Evolutionary conservation across 2,113 vertebrate genomes (phyloP).

Genomic region (Psammodynastes pulverulentus): DNA sequence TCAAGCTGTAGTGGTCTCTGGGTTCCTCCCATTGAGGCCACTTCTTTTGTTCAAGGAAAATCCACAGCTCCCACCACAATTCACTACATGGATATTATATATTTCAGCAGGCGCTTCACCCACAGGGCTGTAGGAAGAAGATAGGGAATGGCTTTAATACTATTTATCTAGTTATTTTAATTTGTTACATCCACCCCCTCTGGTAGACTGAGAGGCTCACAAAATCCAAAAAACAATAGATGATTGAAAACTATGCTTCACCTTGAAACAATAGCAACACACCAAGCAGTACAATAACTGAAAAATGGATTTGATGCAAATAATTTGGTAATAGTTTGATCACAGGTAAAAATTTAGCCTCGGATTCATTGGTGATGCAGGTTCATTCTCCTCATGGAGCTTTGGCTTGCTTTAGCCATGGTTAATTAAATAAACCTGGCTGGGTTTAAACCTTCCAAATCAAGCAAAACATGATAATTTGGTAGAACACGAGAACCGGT

Average conservation of each 20-base stretch:
- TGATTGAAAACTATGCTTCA: neutral
- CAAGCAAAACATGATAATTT: neutral
- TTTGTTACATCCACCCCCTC: neutral
- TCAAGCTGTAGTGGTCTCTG: neutral
- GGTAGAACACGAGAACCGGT: neutral
- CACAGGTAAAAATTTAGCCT: neutral
- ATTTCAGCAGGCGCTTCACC: neutral
- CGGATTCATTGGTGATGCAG: neutral
- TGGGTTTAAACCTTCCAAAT: neutral
- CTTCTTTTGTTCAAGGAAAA: neutral
- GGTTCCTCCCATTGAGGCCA: neutral
- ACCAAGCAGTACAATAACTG: neutral
- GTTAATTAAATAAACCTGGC: neutral
- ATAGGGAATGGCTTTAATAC: neutral
- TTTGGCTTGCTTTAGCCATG: neutral
- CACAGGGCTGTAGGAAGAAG: neutral
- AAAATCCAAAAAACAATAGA: neutral
- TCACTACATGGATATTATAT: fast-evolving
- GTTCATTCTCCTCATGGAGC: neutral
- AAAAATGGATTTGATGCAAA: neutral
- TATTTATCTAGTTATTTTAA: neutral
- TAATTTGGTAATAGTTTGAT: neutral
- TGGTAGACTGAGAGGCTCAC: neutral
- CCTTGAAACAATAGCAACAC: neutral
- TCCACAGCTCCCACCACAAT: fast-evolving